Evolutionary conservation across 2,113 vertebrate genomes (phyloP), one percentile per base, ranked within the genome.

Genomic region (Vulpes ferrilata): DNA sequence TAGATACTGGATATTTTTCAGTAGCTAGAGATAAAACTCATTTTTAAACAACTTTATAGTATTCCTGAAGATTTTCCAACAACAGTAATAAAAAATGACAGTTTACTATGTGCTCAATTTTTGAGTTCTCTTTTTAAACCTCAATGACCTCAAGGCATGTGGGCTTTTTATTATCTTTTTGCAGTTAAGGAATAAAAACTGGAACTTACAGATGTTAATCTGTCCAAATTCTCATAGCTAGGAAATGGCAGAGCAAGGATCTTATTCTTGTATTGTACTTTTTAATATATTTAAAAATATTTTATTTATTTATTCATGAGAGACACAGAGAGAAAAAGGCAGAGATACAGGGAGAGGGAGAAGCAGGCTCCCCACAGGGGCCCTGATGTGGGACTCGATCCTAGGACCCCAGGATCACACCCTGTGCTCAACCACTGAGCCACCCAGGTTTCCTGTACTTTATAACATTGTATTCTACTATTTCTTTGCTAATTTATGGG

Each of bases 141-240:
- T 92, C 38, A 53, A 0, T 71, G 90, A 51, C 12, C 38, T n/a
- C 25, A 65, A 57, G 30, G 64, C 8, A 73, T 35, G 43, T 35
- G 67, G 51, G 15, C 19, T 48, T 53, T 88, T 94, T 53, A 67
- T 91, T 71, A 48, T 60, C 53, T 86, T 89, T 88, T 89, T 51
- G 76, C 69, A 82, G 30, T 65, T 96, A 16, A 87, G 51, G 51
- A 94, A 53, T 91, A 43, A 92, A 76, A 94, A 67, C 11, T 69
- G 59, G 43, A 96, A 76, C 19, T 82, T 91, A 59, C 0, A 22
- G 30, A 76, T 90, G 12, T 90, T 85, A 93, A 60, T 69, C n/a
- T 93, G 3, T 11, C 30, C 48, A 81, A 23, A 38, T 93, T 96
- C 55, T 59, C 7, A 59, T 65, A 60, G 55, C 20, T 53, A 93